Conservation (phyloP, 2,797 vertebrate species). For the Anguilla marmorata region DNA sequence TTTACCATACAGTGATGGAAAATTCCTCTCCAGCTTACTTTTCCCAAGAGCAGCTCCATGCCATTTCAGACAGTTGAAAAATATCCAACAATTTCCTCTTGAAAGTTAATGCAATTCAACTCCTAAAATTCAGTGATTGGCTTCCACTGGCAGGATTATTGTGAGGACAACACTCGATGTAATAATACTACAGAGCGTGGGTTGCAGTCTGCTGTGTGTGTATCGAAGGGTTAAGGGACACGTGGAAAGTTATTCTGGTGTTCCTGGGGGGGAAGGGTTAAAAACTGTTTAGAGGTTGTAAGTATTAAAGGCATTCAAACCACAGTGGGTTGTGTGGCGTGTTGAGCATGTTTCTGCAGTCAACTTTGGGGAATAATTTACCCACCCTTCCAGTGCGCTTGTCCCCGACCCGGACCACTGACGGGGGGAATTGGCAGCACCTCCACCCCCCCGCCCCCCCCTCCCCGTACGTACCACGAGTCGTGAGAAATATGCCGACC, state of each 20-base stretch:
- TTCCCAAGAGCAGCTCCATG: not conserved
- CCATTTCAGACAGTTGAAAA: not conserved
- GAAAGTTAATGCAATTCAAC: not conserved
- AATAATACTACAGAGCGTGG: constrained; percentile 58
- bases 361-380: constrained; percentile 42
- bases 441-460: not conserved
- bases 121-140: not conserved
- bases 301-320: constrained; percentile 30
- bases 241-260: constrained; percentile 42
- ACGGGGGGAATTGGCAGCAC: constrained; percentile 13
- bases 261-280: constrained; percentile 28
- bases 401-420: constrained; percentile 23
- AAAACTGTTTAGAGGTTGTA: constrained; percentile 23
- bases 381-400: constrained; percentile 33
- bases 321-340: constrained; percentile 22
- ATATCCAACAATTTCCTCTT: not conserved
- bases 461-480: not conserved
- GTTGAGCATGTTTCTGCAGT: constrained; percentile 26
- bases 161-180: not conserved
- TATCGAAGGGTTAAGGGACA: constrained; percentile 77
- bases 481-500: constrained; percentile 21
- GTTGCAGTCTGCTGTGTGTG: constrained; percentile 66
- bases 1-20: not conserved
- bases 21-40: not conserved
- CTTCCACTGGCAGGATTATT: constrained; percentile 41